Conservation (phyloP, 2,797 vertebrate species). For the Smutsia temminckii region DNA sequence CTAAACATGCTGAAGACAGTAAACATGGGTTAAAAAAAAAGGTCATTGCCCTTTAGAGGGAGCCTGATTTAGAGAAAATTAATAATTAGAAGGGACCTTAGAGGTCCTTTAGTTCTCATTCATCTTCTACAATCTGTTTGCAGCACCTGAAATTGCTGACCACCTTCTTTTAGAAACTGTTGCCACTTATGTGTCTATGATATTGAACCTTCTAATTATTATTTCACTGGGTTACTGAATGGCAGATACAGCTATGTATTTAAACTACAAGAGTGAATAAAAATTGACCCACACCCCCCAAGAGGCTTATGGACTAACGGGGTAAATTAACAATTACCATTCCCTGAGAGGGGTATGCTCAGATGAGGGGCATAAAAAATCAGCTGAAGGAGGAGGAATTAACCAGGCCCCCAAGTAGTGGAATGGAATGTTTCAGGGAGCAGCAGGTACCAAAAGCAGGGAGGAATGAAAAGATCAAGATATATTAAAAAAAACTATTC, state of each 20-base stretch:
- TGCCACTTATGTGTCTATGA: not conserved
- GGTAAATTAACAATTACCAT: not conserved
- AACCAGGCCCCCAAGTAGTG: not conserved
- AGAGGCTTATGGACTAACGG: not conserved
- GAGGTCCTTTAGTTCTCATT: not conserved
- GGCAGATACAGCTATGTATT: not conserved
- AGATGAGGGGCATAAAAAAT: not conserved
- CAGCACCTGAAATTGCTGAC: not conserved
- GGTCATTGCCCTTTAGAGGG: not conserved
- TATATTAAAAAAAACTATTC: not conserved
- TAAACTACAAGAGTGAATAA: slow-evolving; percentile 19
- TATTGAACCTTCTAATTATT: not conserved
- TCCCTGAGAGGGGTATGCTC: not conserved
- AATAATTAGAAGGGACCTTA: not conserved
- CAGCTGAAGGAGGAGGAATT: not conserved
- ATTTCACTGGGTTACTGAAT: not conserved
- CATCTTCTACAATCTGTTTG: not conserved
- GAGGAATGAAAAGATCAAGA: not conserved
- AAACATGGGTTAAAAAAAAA: not conserved
- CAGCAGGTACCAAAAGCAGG: not conserved
- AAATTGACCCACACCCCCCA: not conserved
- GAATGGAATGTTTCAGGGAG: not conserved
- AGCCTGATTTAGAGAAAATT: not conserved
- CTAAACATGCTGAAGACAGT: not conserved
- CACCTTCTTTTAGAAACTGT: not conserved